Evolutionary conservation across 2,797 vertebrate genomes (phyloP).

Genomic region (Coccyzus lansbergi): DNA sequence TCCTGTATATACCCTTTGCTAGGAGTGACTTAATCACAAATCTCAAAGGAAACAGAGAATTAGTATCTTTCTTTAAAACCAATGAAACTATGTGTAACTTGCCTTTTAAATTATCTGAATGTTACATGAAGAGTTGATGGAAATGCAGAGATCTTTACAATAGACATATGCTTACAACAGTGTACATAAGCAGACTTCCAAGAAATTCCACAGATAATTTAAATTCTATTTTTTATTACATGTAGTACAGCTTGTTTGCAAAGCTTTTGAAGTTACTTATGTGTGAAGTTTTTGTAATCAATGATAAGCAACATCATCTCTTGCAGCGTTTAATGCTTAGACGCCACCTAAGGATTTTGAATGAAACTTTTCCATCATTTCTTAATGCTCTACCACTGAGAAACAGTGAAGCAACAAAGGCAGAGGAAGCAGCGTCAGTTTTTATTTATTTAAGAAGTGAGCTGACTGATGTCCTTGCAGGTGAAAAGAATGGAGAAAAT

Average conservation of each 20-base stretch:
- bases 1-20: neutral
- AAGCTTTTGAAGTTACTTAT: neutral
- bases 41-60: neutral
- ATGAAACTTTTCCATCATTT: neutral
- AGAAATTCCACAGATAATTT: neutral
- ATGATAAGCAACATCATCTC: neutral
- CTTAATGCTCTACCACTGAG: accelerated
- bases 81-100: neutral
- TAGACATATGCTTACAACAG: neutral
- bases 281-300: neutral
- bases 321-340: neutral
- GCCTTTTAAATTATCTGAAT: neutral
- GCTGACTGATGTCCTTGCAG: neutral
- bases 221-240: neutral
- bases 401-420: neutral
- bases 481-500: neutral
- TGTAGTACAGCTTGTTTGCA: neutral
- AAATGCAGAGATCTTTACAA: neutral
- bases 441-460: neutral
- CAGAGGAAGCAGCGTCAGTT: neutral
- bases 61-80: neutral
- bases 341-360: neutral
- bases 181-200: neutral
- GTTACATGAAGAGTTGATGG: neutral
- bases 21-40: neutral